Conservation (phyloP, 2,888 invertebrate species). For the Psococerastis gibbosa region DNA sequence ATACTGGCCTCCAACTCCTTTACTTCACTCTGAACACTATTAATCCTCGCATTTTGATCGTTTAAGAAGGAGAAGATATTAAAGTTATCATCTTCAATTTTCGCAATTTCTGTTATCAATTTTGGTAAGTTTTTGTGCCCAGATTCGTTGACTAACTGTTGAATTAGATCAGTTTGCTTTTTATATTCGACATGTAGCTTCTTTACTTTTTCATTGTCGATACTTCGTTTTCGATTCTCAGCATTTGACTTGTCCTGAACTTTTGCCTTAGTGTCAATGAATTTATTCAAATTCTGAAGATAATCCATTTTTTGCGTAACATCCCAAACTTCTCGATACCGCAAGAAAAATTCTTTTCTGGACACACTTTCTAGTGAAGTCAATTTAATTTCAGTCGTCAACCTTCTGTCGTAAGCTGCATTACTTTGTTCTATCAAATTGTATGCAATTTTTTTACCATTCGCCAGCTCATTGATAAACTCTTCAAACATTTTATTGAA, state of each 20-base stretch:
- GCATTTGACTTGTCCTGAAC: neutral
- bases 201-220: neutral
- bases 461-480: neutral
- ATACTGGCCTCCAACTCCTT: too few species aligned
- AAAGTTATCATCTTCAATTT: conserved; percentile 2
- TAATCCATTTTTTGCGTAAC: neutral
- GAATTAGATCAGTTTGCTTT: too few species aligned
- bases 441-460: neutral
- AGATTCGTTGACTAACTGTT: neutral
- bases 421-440: neutral
- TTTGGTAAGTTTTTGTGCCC: neutral
- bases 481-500: neutral
- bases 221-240: neutral
- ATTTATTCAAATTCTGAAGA: neutral
- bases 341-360: neutral
- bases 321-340: neutral
- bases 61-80: neutral
- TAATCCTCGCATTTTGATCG: too few species aligned
- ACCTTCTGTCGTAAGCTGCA: neutral
- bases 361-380: neutral
- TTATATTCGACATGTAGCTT: too few species aligned
- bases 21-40: too few species aligned
- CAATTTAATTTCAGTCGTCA: neutral
- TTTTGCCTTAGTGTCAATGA: neutral
- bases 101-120: neutral